Evolutionary conservation across 2,888 invertebrate species (phyloP), one percentile per base, ranked within the genome.

Genomic region (Anthoptus insignis): DNA sequence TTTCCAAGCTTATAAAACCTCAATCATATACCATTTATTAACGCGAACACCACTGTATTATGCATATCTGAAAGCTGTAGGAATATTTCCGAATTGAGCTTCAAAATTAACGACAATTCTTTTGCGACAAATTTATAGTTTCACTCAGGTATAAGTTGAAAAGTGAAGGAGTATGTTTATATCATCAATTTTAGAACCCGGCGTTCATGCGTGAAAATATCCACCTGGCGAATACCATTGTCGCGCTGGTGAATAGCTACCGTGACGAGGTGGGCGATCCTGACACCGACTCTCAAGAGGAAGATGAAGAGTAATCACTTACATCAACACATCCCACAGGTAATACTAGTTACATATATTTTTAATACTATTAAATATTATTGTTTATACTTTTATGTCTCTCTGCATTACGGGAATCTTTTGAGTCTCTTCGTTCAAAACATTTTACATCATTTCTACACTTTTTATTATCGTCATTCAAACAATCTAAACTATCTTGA

Each of bases 381-480:
- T n/a, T n/a, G n/a, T n/a, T n/a, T n/a, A n/a, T 86, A 59, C 91
- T 86, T 83, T 94, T 93, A 69, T 87, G 90, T 69, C 85, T 87
- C 58, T 89, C 92, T 54, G 78, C 75, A 73, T 77, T 80, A 72
- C 89, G 92, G 0, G 88, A 84, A 76, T 97, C 97, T 88, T 96
- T 97, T 47, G 96, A 96, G 79, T 97, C 96, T 64, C 96, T 90
- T 66, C 97, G 89, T 80, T 96, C 95, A 3, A 87, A 80, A 53
- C 89, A 74, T 78, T 94, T 95, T 11, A 86, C 80, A 37, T 90
- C 94, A 64, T 94, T 90, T 84, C 95, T 96, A 72, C 93, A 89
- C 70, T 95, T 95, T 76, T 97, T 97, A 2, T 92, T 81, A 13
- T 95, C 95, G 67, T 96, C 96, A 59, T 92, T 89, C 2, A 93